Conservation (phyloP, 2,113 vertebrate species). For the Corythoichthys intestinalis region DNA sequence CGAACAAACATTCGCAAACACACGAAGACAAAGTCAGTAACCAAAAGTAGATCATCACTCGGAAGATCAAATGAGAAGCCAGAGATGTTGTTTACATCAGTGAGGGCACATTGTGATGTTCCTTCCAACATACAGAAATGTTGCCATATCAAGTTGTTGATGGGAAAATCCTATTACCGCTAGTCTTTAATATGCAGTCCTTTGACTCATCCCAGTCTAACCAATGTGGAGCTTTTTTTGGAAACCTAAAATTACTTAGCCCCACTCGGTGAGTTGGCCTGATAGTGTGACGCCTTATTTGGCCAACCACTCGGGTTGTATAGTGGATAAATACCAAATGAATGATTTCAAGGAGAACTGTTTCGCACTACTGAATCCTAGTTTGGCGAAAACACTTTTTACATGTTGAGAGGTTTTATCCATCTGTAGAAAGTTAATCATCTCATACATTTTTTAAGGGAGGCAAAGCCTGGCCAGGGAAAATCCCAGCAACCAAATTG, state of each 20-base stretch:
- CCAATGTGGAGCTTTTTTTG: slow-evolving; percentile 42
- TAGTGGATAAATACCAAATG: slow-evolving; percentile 16
- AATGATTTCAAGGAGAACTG: slow-evolving; percentile 14
- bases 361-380: slow-evolving; percentile 23
- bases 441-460: slow-evolving; percentile 30
- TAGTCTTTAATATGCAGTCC: slow-evolving; percentile 42
- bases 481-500: slow-evolving; percentile 45
- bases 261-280: slow-evolving; percentile 43
- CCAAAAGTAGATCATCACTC: slow-evolving; percentile 8
- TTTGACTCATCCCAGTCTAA: slow-evolving; percentile 42
- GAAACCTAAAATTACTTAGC: slow-evolving; percentile 39
- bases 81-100: slow-evolving; percentile 16
- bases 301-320: slow-evolving; percentile 29
- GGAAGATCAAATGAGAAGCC: slow-evolving; percentile 8
- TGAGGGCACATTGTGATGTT: slow-evolving; percentile 6
- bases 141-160: slow-evolving; percentile 32
- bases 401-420: slow-evolving; percentile 6
- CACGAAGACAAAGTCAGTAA: background rate
- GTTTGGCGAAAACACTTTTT: slow-evolving; percentile 20
- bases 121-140: slow-evolving; percentile 9
- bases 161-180: slow-evolving; percentile 32
- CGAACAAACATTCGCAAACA: background rate
- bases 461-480: slow-evolving; percentile 35
- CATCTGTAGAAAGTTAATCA: slow-evolving; percentile 11
- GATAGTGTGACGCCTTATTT: slow-evolving; percentile 48